Percentiles rank a stretch among this genome's conserved stretches.
Conservation (phyloP, 2,113 vertebrate genomes). For the Cebus imitator region DNA sequence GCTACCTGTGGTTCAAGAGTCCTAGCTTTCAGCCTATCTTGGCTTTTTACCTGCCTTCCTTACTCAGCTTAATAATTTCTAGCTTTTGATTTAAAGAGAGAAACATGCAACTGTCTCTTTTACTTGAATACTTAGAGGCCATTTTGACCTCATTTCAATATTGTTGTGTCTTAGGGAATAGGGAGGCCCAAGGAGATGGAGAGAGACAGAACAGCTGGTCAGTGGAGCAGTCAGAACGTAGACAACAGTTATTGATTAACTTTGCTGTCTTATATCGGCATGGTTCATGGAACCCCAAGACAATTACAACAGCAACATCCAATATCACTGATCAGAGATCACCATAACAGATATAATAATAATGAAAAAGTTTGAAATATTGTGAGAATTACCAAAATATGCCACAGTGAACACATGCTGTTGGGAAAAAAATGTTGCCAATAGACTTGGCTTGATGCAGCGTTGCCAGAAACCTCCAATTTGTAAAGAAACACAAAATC, state of each 20-base stretch:
- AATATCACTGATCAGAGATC: not conserved
- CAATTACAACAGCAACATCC: not conserved
- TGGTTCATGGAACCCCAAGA: not conserved
- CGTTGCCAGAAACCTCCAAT: not conserved
- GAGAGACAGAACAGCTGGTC: not conserved
- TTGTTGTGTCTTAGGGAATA: not conserved
- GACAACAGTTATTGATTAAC: not conserved
- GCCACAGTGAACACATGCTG: not conserved
- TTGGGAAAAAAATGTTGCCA: not conserved
- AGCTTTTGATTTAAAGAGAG: not conserved
- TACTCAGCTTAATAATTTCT: not conserved
- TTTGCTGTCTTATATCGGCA: not conserved
- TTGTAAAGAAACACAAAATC: not conserved
- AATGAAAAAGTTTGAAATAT: not conserved
- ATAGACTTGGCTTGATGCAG: not conserved
- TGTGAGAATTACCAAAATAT: not conserved
- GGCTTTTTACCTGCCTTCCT: not conserved
- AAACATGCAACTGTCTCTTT: not conserved
- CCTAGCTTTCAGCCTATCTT: not conserved
- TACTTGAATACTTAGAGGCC: not conserved
- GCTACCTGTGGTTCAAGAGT: not conserved
- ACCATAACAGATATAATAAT: not conserved
- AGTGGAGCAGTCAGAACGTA: not conserved
- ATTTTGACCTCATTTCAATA: not conserved
- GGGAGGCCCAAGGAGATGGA: not conserved